A percentile compares a stretch with the other conserved stretches of the same genome.
These are phyloP conservation scores for Cydia fagiglandana DNA, from an alignment of 1,140 invertebrate species.

Conservation along the genomic window DNA sequence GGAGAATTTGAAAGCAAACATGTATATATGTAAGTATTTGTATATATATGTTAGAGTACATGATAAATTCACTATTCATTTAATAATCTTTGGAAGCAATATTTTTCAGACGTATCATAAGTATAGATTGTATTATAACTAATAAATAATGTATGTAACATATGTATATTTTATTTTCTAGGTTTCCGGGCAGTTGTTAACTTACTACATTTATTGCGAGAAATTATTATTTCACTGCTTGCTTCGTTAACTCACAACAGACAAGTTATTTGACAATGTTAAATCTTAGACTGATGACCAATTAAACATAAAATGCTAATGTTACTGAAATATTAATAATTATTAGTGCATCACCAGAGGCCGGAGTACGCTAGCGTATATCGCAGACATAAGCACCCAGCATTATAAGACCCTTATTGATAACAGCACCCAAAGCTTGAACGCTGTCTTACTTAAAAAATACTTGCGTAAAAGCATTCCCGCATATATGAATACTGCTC, in stretches of 20 bases:
- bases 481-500: not conserved
- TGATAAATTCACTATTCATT: constrained; percentile 54
- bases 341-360: not conserved
- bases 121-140: constrained; percentile 64
- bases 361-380: not conserved
- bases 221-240: not conserved
- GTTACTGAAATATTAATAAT: not conserved
- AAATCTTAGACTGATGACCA: not conserved
- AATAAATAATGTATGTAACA: constrained; percentile 71
- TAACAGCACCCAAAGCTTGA: not conserved
- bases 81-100: constrained; percentile 72
- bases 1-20: constrained; percentile 44
- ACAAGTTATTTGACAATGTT: not conserved
- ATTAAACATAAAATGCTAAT: not conserved
- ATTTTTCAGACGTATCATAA: constrained; percentile 70
- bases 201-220: constrained; percentile 57
- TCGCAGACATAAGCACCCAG: not conserved
- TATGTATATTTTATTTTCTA: constrained; percentile 71
- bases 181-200: constrained; percentile 62
- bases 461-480: not conserved
- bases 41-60: constrained; percentile 49
- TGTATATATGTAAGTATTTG: constrained; percentile 37
- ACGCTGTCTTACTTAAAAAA: not conserved
- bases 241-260: not conserved
- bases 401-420: not conserved